phyloP scores from a whole-genome alignment of 2,888 invertebrate species.

The Phaedon cochleariae region DNA sequence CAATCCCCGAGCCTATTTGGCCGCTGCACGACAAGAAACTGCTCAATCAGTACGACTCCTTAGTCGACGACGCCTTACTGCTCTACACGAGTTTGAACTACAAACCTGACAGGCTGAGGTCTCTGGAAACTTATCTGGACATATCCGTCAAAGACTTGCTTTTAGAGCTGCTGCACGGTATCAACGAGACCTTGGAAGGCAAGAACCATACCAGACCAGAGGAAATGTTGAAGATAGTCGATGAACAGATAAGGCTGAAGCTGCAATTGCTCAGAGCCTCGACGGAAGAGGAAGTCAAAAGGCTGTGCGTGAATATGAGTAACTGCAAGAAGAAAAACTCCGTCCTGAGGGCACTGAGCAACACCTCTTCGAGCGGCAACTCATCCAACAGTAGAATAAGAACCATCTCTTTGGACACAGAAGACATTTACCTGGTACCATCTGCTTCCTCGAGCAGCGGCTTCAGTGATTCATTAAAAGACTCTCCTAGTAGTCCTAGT shows the following conservation, averaged over 20 bases:
- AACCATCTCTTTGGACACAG: conserved; percentile 51
- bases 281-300: conserved; percentile 61
- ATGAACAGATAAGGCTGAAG: conserved; percentile 56
- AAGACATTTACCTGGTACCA: conserved; percentile 58
- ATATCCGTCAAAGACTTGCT: conserved; percentile 59
- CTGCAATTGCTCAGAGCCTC: conserved; percentile 54
- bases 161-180: conserved; percentile 58
- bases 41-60: conserved; percentile 53
- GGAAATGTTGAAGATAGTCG: conserved; percentile 58
- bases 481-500: conserved; percentile 28
- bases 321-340: conserved; percentile 58
- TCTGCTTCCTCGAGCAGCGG: conserved; percentile 59
- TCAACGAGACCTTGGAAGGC: conserved; percentile 59
- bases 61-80: conserved; percentile 59
- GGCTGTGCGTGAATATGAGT: conserved; percentile 59
- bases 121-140: conserved; percentile 43
- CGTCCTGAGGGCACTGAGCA: conserved; percentile 57
- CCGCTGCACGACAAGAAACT: conserved; percentile 50
- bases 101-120: conserved; percentile 41
- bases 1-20: conserved; percentile 62
- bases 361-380: conserved; percentile 56
- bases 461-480: conserved; percentile 56
- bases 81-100: conserved; percentile 58
- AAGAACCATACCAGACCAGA: conserved; percentile 55
- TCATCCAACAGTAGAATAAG: conserved; percentile 48